Conservation (phyloP, 2,797 vertebrate genomes). For the Silurus aristotelis region DNA sequence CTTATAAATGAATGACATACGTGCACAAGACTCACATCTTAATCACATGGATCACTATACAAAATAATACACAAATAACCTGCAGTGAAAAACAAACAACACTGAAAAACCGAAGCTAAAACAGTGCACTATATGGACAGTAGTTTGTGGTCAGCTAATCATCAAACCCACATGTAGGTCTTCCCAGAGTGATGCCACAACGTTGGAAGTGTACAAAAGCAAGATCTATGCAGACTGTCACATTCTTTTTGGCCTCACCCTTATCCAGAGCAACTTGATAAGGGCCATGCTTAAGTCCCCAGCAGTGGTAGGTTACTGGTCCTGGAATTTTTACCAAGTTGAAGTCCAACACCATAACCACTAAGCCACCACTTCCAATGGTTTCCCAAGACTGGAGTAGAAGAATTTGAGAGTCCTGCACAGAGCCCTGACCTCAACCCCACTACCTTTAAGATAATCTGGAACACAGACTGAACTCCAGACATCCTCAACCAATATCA, state of each 20-base stretch:
- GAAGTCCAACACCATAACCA: no score
- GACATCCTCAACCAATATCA: not conserved
- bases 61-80: not conserved
- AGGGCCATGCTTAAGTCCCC: no score
- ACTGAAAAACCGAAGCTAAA: not conserved
- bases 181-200: not conserved
- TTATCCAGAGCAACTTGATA: no score
- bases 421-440: not conserved
- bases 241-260: no score
- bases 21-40: not conserved
- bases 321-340: no score
- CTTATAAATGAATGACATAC: not conserved
- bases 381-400: not conserved
- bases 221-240: not conserved
- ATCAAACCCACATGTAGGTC: not conserved
- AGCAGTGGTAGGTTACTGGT: no score
- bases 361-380: not conserved
- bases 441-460: not conserved
- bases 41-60: constrained; percentile 12
- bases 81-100: not conserved
- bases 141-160: not conserved
- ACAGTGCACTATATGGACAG: not conserved
- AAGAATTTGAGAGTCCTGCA: not conserved
- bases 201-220: not conserved
- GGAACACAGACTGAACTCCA: not conserved